Evolutionary conservation across 2,113 vertebrate genomes (phyloP).

Genomic region (Gila orcuttii): DNA sequence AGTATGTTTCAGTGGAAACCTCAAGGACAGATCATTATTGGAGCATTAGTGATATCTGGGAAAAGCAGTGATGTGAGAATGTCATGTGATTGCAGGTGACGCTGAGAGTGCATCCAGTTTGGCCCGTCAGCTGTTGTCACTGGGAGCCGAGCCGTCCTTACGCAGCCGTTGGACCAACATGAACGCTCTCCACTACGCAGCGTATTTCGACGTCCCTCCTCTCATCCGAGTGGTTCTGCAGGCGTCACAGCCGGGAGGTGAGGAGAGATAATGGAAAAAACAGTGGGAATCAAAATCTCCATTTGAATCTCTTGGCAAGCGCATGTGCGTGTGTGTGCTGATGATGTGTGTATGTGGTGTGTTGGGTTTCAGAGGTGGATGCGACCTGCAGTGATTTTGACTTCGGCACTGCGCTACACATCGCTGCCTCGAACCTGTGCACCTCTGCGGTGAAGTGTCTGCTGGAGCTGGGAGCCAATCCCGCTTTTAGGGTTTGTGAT

Average conservation of each 20-base stretch:
- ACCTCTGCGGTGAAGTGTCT: slow-evolving; percentile 87
- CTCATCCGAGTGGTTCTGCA: slow-evolving; percentile 89
- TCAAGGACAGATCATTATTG: background rate
- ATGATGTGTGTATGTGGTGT: background rate
- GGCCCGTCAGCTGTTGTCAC: slow-evolving; percentile 83
- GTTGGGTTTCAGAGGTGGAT: slow-evolving; percentile 84
- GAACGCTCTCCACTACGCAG: slow-evolving; percentile 96
- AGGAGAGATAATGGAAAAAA: slow-evolving; percentile 49
- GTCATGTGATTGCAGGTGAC: slow-evolving; percentile 79
- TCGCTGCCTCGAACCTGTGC: slow-evolving; percentile 94
- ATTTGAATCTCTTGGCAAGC: background rate
- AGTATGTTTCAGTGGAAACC: background rate
- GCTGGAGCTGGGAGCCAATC: slow-evolving; percentile 92
- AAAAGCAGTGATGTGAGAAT: background rate
- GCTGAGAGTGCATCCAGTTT: slow-evolving; percentile 88
- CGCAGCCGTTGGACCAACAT: slow-evolving; percentile 98
- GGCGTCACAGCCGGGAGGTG: slow-evolving; percentile 89
- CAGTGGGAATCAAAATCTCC: background rate
- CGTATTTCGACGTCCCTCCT: slow-evolving; percentile 96
- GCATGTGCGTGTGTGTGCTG: background rate
- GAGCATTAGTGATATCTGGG: background rate
- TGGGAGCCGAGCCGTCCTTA: slow-evolving; percentile 88
- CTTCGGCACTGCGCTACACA: slow-evolving; percentile 96
- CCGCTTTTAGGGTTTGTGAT: slow-evolving; percentile 89
- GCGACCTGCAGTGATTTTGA: slow-evolving; percentile 97